Base-by-base conservation (phyloP, 2,113 vertebrate species). In the Aphyosemion australe region DNA sequence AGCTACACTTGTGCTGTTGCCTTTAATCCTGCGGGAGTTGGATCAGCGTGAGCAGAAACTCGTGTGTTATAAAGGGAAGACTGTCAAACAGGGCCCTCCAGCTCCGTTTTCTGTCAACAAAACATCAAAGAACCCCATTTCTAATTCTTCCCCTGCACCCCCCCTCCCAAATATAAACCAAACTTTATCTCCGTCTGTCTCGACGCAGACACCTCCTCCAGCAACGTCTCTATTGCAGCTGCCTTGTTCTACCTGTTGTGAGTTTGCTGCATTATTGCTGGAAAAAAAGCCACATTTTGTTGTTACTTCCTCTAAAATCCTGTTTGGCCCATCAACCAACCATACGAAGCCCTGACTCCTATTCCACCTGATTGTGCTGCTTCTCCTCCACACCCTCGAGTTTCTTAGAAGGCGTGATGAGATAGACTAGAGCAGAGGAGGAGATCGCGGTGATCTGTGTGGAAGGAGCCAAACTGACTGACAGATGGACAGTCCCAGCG, bases 401-500 rank as follows among this genome's bases (percentile, higher is more conserved):
- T 64, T 69, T 53, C 58, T 69, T 61, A 37, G 15, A 37, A 14
- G 46, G 34, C 34, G 57, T 21, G 69, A 72, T 71, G 74, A 65
- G 64, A 60, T 37, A 19, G 45, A 58, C 49, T 8, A 20, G 51
- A 34, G 63, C 12, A 55, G 75, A 59, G 45, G 65, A 69, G 65
- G 79, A 67, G 65, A 78, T 75, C 74, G 55, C 53, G 55, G 67
- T 47, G 47, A 68, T 48, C 49, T 70, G 80, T 70, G 68, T 14
- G 11, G 47, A 67, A 63, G 31, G 53, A 61, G 82, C 79, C 68
- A 85, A 90, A 89, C 65, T 86, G 74, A 78, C 79, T 76, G 85
- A 87, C 91, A 92, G 92, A 92, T 91, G 91, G 90, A 81, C 83
- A 66, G 79, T 84, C 79, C 87, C 86, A 50, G 72, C 51, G 65